Percentiles rank a stretch among this genome's conserved stretches.
These are phyloP conservation scores for Otocyon megalotis DNA, from an alignment of 2,113 vertebrate genomes.

Conservation along the genomic window DNA sequence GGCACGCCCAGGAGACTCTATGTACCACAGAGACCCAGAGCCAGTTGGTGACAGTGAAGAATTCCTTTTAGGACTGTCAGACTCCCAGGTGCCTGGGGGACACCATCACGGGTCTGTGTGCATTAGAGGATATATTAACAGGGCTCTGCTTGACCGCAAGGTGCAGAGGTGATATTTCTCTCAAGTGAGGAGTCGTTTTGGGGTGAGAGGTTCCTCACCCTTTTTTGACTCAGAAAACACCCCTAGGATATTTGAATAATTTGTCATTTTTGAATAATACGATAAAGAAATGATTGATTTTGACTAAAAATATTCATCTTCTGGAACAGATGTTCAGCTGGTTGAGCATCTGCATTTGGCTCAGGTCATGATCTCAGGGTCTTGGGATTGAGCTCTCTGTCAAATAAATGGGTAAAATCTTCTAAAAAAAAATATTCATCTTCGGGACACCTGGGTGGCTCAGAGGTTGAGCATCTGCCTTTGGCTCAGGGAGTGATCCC, in stretches of 20 bases:
- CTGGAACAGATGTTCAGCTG: too few species aligned
- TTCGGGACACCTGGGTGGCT: background rate
- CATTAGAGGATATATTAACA: background rate
- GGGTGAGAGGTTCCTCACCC: background rate
- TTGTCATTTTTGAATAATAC: constrained; percentile 8
- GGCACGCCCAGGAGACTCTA: background rate
- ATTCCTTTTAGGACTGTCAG: background rate
- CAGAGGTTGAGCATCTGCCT: too few species aligned
- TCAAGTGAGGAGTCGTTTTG: background rate
- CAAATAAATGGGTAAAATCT: too few species aligned
- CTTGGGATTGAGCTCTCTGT: too few species aligned
- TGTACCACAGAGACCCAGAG: background rate
- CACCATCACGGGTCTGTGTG: background rate
- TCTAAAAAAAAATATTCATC: background rate
- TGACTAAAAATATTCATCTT: constrained; percentile 41
- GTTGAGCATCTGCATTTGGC: too few species aligned
- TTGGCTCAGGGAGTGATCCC: too few species aligned
- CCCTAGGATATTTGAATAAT: background rate
- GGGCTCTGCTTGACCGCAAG: background rate
- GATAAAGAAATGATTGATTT: constrained; percentile 26
- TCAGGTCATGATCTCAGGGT: too few species aligned
- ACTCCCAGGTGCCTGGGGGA: background rate
- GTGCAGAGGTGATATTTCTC: background rate
- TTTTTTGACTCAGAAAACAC: constrained; percentile 40
- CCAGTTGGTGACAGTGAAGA: background rate